Conservation (phyloP, 2,113 vertebrate genomes). For the Procapra przewalskii region DNA sequence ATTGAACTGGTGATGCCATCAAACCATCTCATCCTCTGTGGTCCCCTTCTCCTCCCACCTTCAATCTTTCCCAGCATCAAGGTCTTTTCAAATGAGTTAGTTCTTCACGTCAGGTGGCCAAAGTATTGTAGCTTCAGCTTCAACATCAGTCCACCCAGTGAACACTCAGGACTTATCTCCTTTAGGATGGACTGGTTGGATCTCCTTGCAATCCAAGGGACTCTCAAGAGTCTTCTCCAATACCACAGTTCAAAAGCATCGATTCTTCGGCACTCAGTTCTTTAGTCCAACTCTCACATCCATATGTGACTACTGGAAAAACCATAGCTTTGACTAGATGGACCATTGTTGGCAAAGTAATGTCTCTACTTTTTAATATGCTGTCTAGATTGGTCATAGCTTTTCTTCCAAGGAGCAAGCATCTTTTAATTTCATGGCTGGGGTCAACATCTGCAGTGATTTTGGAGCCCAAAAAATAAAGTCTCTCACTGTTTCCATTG, state of each 20-base stretch:
- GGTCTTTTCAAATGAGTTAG: neutral
- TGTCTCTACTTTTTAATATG: neutral
- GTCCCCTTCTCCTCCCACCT: neutral
- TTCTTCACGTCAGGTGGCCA: neutral
- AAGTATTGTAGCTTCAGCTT: neutral
- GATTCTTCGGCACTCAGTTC: accelerated
- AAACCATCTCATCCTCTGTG: neutral
- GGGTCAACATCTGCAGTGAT: neutral
- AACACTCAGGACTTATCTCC: neutral
- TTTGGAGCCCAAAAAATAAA: neutral
- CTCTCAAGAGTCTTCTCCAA: neutral
- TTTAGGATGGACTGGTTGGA: neutral
- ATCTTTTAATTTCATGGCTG: neutral
- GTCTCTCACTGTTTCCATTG: neutral
- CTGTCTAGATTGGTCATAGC: neutral
- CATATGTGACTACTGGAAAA: neutral
- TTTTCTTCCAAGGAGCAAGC: neutral
- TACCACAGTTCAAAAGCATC: neutral
- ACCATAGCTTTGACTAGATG: neutral
- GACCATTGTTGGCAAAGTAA: neutral
- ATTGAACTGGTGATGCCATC: neutral
- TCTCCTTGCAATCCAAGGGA: neutral
- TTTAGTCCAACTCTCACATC: neutral
- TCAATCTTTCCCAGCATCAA: neutral
- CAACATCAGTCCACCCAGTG: neutral